Evolutionary conservation across 2,888 invertebrate species (phyloP).

Genomic region (Drosophila silvestris): DNA sequence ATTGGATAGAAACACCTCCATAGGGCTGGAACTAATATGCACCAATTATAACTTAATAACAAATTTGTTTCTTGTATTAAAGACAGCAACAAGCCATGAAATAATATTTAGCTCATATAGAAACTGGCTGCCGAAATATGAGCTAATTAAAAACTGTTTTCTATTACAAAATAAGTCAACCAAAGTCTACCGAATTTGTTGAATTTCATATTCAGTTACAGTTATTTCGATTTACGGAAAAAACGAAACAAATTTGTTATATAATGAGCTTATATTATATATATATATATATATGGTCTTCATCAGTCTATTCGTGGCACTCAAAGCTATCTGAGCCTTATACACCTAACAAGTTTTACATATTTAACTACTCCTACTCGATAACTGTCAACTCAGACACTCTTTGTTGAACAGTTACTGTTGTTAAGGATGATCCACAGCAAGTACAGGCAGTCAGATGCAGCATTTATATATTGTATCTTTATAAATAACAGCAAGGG

Average conservation of each 20-base stretch:
- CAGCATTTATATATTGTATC: not conserved
- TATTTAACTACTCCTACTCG: not conserved
- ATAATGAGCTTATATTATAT: not conserved
- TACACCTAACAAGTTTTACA: not conserved
- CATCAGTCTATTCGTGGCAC: not conserved
- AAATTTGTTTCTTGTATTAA: not conserved
- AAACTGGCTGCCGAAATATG: not conserved
- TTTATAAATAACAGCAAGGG: not conserved
- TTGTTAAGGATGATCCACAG: slow-evolving; percentile 37
- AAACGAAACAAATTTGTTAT: not conserved
- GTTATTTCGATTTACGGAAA: not conserved
- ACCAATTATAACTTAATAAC: not conserved
- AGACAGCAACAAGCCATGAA: not conserved
- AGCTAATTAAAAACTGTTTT: not conserved
- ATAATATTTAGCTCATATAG: not conserved
- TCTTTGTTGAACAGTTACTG: slow-evolving; percentile 9
- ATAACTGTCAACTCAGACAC: not conserved
- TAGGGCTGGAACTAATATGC: not conserved
- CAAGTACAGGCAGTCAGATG: not conserved
- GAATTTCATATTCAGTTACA: not conserved
- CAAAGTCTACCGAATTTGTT: not conserved
- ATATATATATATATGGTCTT: not conserved
- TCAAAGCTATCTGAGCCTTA: not conserved
- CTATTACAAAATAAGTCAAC: not conserved
- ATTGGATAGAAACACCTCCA: not conserved